Base-by-base conservation (phyloP, 2,888 invertebrate genomes). In the Timema podura region DNA sequence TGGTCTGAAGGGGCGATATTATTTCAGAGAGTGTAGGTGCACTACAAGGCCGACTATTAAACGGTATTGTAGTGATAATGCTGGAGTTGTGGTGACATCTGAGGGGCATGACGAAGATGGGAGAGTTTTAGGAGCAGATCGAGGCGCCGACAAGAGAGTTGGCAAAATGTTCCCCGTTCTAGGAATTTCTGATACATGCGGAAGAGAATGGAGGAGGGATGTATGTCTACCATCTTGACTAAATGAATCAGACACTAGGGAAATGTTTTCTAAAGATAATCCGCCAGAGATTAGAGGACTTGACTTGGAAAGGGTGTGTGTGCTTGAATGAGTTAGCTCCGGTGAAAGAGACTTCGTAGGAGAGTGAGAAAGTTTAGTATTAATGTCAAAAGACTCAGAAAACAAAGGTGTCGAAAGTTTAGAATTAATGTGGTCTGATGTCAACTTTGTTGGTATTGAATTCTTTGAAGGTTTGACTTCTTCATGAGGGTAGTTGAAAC, bases 381-480 rank as follows among this genome's bases (percentile, higher is more conserved):
- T 61, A 44, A n/a, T n/a, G n/a, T 61, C 61, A 2, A 61, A 11
- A 11, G 10, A 44, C 13, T 61, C 30, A 61, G 44, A 30, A 61
- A 61, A 61, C 9, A 61, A 30, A 30, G 61, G 61, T 30, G 61
- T 5, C 30, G 45, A n/a, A 11, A 61, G 30, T 61, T 61, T 61
- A n/a, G 61, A 30, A 61, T 11, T 30, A 10, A 30, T 61, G 5
- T 13, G 44, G 45, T 30, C 44, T 44, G 44, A 6, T 15, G 15
- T 45, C 30, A 61, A 9, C 45, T 16, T 61, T 2, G 16, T 10
- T 10, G 30, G 30, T 61, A 8, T 30, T 61, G 30, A 44, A 44
- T 10, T 5, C 11, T 61, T 61, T 61, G 61, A 61, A 10, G 45
- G 6, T 61, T 61, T 61, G 30, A 44, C 61, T 61, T 61, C 61